Evolutionary conservation across 1,140 invertebrate genomes (phyloP), one percentile per base, ranked within the genome.

Genomic region (Drosophila ogumai): DNA sequence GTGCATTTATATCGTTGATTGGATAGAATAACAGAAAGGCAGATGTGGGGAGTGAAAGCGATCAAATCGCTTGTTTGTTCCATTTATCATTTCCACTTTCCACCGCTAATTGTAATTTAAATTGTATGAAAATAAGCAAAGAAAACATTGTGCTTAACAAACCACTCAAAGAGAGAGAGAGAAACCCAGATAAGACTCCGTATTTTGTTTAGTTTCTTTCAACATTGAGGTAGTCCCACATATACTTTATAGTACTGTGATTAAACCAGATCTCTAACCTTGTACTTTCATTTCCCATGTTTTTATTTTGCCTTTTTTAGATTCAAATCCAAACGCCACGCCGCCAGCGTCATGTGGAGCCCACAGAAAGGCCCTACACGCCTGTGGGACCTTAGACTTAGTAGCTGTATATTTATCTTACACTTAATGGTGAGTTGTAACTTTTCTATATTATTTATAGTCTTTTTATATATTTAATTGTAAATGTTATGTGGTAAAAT

Each of bases 351-450:
- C 60, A 92, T 92, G 92, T 92, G 92, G 92, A 92, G 92, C 87
- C 91, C 92, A 75, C 92, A 92, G 72, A 92, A 92, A 91, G 92
- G 92, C 85, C 92, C 92, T 81, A 92, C 92, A 85, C 81, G 92
- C 57, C 82, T 92, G 92, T 92, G 92, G 92, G 92, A 92, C 91
- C 90, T 90, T 87, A 92, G 90, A 50, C 55, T 92, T 82, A 82
- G 80, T 84, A 91, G 90, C 88, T 77, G 78, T 92, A 82, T 92
- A 92, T 84, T 92, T 91, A 92, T 92, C 58, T 81, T 92, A 92
- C 81, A 91, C 68, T 90, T 92, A 91, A 91, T 88, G 92, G 92
- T 92, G 59, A 92, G 92, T 86, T 38, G 1, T n/a, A 10, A 17
- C 12, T 17, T 22, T 15, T 55, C 3, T 36, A 36, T 52, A 19